Conservation (phyloP, 2,113 vertebrate genomes). For the Ptychochromis oligacanthus region DNA sequence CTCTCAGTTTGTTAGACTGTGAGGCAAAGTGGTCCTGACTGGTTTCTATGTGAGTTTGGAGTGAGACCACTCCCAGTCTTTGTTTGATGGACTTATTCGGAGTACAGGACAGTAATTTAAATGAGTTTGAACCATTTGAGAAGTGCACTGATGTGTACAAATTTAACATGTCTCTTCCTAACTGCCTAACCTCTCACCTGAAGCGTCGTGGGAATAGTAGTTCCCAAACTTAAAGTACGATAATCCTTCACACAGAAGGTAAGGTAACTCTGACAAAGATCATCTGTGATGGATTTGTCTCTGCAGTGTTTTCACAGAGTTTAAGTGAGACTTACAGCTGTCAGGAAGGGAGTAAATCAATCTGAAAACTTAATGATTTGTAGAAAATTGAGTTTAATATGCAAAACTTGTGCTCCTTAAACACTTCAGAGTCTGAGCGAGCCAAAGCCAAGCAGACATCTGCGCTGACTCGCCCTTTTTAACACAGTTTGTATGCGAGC, state of each 20-base stretch:
- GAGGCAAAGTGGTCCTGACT: too few species aligned
- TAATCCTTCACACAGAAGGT: not conserved
- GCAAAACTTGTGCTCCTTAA: not conserved
- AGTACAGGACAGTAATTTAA: too few species aligned
- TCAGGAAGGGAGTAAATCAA: not conserved
- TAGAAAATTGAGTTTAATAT: conserved; percentile 1
- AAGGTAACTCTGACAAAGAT: not conserved
- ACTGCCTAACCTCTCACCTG: not conserved
- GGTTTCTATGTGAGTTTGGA: too few species aligned
- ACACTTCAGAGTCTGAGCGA: not conserved
- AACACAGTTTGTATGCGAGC: not conserved
- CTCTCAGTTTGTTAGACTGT: too few species aligned
- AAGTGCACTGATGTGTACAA: not conserved
- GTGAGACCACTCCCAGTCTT: too few species aligned
- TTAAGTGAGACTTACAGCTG: not conserved
- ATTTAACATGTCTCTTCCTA: not conserved
- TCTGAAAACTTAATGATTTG: not conserved
- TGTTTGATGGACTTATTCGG: too few species aligned
- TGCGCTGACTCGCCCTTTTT: not conserved
- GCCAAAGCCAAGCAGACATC: not conserved
- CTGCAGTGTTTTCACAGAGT: not conserved
- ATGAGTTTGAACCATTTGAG: not conserved
- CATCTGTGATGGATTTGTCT: not conserved
- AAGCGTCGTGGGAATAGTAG: not conserved
- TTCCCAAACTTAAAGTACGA: not conserved